These are phyloP conservation scores for Marcusenius ussheri DNA, from an alignment of 2,113 vertebrate species.

Conservation along the genomic window DNA sequence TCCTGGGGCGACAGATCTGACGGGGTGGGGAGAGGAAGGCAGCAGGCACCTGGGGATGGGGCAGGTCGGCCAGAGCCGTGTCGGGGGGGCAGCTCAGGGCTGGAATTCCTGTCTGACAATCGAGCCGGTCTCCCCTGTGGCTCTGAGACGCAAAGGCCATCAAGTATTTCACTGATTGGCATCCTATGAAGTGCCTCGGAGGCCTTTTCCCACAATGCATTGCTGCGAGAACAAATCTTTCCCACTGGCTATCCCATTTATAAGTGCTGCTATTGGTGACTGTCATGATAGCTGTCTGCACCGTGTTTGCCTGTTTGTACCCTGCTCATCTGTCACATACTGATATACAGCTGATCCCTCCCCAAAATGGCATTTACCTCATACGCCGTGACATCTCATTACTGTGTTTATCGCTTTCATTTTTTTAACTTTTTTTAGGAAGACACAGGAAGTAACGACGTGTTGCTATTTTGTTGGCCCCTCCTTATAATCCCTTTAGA, in stretches of 20 bases:
- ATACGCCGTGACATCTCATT: background rate
- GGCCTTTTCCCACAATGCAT: background rate
- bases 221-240: background rate
- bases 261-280: background rate
- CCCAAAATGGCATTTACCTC: background rate
- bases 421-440: background rate
- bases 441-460: background rate
- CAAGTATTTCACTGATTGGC: background rate
- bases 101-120: slow-evolving; percentile 1
- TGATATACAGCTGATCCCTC: background rate
- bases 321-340: background rate
- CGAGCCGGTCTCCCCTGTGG: background rate
- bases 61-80: background rate
- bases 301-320: background rate
- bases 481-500: background rate
- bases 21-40: background rate
- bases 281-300: background rate
- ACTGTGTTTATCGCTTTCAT: background rate
- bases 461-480: background rate
- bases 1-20: background rate
- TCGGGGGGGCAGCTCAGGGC: background rate
- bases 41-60: slow-evolving; percentile 1
- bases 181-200: background rate
- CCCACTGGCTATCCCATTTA: background rate
- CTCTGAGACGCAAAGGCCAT: background rate